Evolutionary conservation across 2,797 vertebrate species (phyloP), one percentile per base, ranked within the genome.

Genomic region (Peromyscus attwateri): DNA sequence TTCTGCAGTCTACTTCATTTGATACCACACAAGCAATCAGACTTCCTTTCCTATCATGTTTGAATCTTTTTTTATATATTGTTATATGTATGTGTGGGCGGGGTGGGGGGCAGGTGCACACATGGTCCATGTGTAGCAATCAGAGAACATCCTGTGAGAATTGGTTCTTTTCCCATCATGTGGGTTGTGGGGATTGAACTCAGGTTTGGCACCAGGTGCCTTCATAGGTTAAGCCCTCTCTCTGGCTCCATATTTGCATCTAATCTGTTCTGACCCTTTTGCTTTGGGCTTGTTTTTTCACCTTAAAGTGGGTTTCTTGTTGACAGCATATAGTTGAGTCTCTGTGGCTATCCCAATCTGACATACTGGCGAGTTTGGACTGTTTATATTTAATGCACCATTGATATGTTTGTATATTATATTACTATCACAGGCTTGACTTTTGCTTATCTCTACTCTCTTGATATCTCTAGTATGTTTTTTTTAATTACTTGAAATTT

Each of bases 371-470:
- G 12, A 31, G 12, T 82, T 49, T 49, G 29, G 25, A 16, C 64
- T 55, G n/a, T 23, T 23, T 25, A 7, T 16, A 31, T 16, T 25
- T 13, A 16, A 10, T 19, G 23, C 3, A 64, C 9, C 0, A 0
- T 40, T 14, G 23, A 37, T n/a, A 70, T 49, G 31, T 68, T 37
- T 49, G 31, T 49, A 11, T 23, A 11, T n/a, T 64, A 62, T 23
- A 3, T 27, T 75, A 17, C 43, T 19, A 19, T 27, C 68, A 14
- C 12, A 25, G 31, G 31, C 68, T 79, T 77, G 37, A 62, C 31
- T n/a, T 64, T 6, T n/a, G 19, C 29, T 75, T 27, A 7, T 29
- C 23, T 52, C 29, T 55, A 40, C 34, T 84, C 46, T 29, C 13
- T 34, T 62, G 19, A 27, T 14, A 43, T 21, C 57, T 76, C 16